These are phyloP conservation scores for Platycercus adscitus DNA, from an alignment of 2,113 vertebrate species.

Conservation along the genomic window DNA sequence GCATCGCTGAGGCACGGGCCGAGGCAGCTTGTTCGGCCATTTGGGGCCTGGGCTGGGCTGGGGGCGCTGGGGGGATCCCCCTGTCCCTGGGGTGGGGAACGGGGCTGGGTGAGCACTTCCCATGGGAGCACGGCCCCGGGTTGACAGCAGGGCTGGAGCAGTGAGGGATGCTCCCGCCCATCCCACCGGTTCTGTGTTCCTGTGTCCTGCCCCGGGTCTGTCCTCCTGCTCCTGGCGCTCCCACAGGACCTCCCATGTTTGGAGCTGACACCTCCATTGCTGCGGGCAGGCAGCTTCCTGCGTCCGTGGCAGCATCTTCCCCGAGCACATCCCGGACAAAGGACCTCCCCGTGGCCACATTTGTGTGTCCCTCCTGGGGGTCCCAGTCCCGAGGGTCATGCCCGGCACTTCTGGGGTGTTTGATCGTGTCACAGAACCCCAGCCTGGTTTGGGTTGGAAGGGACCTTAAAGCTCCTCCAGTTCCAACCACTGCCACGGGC, in stretches of 20 bases:
- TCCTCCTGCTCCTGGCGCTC: not conserved
- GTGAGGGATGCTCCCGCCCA: not conserved
- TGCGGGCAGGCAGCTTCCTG: not conserved
- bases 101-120: not conserved
- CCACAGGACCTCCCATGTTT: not conserved
- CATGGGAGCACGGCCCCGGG: fast-evolving
- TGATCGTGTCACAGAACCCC: not conserved
- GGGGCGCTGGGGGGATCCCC: too few relatives aligned
- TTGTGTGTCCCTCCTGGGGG: not conserved
- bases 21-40: not conserved
- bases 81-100: fast-evolving
- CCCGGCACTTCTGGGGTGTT: not conserved
- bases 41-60: not conserved
- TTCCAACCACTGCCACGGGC: not conserved
- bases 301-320: not conserved
- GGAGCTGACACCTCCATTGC: not conserved
- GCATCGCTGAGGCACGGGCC: slow-evolving; percentile 56
- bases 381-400: fast-evolving
- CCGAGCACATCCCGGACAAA: too few relatives aligned
- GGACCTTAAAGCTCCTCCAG: not conserved
- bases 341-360: fast-evolving
- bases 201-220: not conserved
- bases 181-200: not conserved
- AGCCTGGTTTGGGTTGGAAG: not conserved
- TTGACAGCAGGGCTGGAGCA: not conserved